A percentile compares a stretch with the other conserved stretches of the same genome.
Conservation (phyloP, 2,797 vertebrate species). For the Xerus rutilus region DNA sequence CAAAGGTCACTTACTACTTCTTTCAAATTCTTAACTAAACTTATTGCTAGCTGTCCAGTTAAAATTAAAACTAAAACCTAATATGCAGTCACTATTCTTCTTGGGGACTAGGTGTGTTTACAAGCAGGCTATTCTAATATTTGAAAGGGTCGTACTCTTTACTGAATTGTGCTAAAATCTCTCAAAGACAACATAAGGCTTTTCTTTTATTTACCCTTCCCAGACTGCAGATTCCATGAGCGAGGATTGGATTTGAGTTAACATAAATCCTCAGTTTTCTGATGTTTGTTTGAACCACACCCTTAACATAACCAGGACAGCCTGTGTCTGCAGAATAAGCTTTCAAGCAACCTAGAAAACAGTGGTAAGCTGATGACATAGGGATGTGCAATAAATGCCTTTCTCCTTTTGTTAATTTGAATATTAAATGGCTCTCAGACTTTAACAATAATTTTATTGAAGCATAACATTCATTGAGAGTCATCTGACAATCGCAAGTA, state of each 20-base stretch:
- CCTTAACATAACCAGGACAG: background rate
- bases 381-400: background rate
- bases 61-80: background rate
- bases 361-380: background rate
- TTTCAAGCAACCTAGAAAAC: background rate
- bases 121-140: background rate
- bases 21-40: background rate
- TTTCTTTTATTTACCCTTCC: background rate
- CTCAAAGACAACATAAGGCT: background rate
- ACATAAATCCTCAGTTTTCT: background rate
- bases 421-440: background rate
- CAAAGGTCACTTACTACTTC: background rate
- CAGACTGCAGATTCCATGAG: background rate
- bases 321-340: background rate
- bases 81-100: background rate
- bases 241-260: background rate
- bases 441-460: background rate
- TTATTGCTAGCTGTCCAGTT: background rate
- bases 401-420: background rate
- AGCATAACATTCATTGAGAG: background rate
- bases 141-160: background rate
- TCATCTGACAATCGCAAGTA: background rate
- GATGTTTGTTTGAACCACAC: background rate
- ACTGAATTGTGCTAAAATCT: background rate
- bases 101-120: background rate